Evolutionary conservation across 2,888 invertebrate species (phyloP).

Genomic region (Scotopteryx bipunctaria): DNA sequence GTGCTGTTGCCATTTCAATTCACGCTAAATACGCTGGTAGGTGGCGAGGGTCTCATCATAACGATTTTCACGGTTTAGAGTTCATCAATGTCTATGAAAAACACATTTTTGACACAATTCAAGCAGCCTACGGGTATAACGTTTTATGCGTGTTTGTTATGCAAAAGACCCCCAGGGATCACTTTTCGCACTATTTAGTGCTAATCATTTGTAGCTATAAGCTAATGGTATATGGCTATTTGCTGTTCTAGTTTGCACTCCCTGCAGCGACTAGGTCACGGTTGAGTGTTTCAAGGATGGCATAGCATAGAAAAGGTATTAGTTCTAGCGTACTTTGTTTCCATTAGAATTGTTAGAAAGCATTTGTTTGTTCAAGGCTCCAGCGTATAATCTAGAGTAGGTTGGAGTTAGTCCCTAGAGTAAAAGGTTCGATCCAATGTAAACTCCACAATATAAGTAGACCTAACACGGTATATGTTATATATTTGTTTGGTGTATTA

Average conservation of each 20-base stretch:
- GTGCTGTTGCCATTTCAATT: slow-evolving; percentile 31
- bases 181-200: background rate
- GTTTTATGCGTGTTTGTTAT: background rate
- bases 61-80: slow-evolving; percentile 21
- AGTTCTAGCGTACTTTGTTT: slow-evolving; percentile 9
- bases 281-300: slow-evolving; percentile 22
- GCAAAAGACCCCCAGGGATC: background rate
- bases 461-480: background rate
- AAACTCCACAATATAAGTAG: background rate
- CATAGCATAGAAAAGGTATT: slow-evolving; percentile 13
- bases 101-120: no score
- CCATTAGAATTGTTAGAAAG: slow-evolving; percentile 8
- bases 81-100: slow-evolving; percentile 17
- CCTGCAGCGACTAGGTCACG: slow-evolving; percentile 20
- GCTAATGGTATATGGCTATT: background rate
- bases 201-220: background rate
- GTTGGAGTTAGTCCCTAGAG: background rate
- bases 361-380: slow-evolving; percentile 4
- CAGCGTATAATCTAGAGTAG: background rate
- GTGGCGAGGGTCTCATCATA: slow-evolving; percentile 17
- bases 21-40: slow-evolving; percentile 27
- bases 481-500: background rate
- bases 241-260: slow-evolving; percentile 14
- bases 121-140: no score
- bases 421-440: background rate